Conservation (phyloP, 2,888 invertebrate species). For the Chloromyia formosa region DNA sequence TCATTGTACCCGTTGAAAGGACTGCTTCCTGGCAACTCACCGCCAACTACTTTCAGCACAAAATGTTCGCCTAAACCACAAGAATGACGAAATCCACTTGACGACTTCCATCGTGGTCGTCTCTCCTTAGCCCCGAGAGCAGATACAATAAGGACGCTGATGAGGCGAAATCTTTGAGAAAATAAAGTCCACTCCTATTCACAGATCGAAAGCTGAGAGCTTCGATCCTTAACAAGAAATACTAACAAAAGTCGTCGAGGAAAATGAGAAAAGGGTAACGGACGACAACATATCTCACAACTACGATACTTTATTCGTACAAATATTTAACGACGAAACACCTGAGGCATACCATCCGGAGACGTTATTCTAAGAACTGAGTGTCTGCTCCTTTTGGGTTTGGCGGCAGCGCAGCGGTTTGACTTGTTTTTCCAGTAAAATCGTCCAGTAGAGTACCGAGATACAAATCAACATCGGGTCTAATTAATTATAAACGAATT, state of each 20-base stretch:
- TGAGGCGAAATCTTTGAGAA: background rate
- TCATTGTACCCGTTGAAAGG: background rate
- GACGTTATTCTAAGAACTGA: background rate
- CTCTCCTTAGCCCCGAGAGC: background rate
- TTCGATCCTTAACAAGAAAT: background rate
- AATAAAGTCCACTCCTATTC: background rate
- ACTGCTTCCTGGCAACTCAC: background rate
- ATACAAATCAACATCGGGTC: slow-evolving; percentile 18
- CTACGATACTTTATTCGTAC: background rate
- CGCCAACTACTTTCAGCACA: background rate
- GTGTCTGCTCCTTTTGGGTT: background rate
- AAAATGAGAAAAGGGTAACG: background rate
- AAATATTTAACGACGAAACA: slow-evolving; percentile 26
- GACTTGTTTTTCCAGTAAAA: background rate
- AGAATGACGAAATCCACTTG: no score
- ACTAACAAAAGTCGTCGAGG: background rate
- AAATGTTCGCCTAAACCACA: no score
- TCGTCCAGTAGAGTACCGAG: background rate
- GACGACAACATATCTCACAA: background rate
- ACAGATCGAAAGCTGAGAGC: background rate
- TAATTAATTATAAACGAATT: slow-evolving; percentile 25
- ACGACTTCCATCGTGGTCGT: no score
- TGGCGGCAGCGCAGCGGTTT: background rate
- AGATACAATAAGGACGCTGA: background rate
- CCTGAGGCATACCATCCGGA: slow-evolving; percentile 5